phyloP scores from a whole-genome alignment of 2,888 invertebrate genomes.

The Thyatira batis region DNA sequence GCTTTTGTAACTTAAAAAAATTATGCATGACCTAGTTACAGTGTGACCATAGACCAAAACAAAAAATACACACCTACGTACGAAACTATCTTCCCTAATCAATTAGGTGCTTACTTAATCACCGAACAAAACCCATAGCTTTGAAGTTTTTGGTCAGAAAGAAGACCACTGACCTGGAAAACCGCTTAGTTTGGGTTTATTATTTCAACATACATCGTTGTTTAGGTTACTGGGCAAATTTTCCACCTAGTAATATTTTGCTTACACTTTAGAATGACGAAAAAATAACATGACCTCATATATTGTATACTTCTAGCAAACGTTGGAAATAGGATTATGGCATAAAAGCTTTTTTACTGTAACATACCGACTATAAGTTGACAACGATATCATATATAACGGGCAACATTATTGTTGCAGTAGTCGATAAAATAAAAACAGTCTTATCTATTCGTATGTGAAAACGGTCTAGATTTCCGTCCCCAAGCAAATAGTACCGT shows the following conservation, averaged over 20 bases:
- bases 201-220: not conserved
- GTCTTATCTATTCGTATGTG: not conserved
- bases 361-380: not conserved
- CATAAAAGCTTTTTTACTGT: not conserved
- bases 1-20: too few relatives aligned
- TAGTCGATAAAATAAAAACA: not conserved
- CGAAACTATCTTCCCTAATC: not conserved
- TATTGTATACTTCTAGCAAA: not conserved
- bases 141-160: conserved; percentile 1
- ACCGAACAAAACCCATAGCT: not conserved
- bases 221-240: not conserved
- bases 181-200: not conserved
- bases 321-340: not conserved
- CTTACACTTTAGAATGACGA: too few relatives aligned
- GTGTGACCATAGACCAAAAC: not conserved
- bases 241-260: not conserved
- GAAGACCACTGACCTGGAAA: not conserved
- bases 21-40: too few relatives aligned
- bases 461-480: not conserved
- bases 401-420: not conserved
- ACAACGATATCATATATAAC: not conserved
- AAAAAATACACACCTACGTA: not conserved
- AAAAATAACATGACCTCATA: not conserved
- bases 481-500: not conserved
- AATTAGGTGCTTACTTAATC: conserved; percentile 1